These are phyloP conservation scores for Octopus bimaculoides DNA, from an alignment of 1,140 invertebrate genomes.

Conservation along the genomic window DNA sequence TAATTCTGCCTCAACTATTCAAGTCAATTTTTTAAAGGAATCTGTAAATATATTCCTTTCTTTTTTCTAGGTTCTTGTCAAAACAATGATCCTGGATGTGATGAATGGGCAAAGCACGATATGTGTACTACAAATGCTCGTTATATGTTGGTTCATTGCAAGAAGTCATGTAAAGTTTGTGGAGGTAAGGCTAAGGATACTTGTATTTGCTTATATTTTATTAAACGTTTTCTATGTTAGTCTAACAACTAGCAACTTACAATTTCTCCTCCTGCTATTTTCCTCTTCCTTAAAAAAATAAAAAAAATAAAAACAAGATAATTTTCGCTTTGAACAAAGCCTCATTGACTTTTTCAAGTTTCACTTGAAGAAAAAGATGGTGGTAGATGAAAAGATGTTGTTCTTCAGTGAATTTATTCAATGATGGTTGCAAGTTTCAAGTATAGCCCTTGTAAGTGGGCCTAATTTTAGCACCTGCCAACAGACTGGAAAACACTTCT, in stretches of 20 bases:
- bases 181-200: constrained; percentile 20
- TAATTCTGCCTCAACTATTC: neutral
- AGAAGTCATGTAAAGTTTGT: constrained; percentile 31
- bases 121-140: constrained; percentile 30
- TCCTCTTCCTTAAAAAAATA: neutral
- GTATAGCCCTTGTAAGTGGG: too few species aligned
- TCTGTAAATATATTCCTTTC: neutral
- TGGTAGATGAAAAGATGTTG: too few species aligned
- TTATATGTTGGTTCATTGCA: constrained; percentile 25
- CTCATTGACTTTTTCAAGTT: neutral
- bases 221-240: neutral
- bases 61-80: constrained; percentile 23
- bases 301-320: neutral
- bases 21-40: neutral
- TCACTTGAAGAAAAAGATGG: too few species aligned
- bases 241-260: neutral
- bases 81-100: constrained; percentile 28
- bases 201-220: neutral
- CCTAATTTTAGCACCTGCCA: too few species aligned
- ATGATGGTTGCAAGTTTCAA: too few species aligned
- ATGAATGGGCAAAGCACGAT: constrained; percentile 26
- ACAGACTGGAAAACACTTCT: too few species aligned
- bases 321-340: neutral
- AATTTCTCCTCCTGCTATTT: neutral
- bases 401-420: too few species aligned